Evolutionary conservation across 2,113 vertebrate genomes (phyloP).

Genomic region (mouse (Mus musculus)): GRCm39 chr4:87321501-87322000

Average conservation of each 20-base stretch:
- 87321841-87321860: background rate
- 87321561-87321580: background rate
- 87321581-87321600: no score
- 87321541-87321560: background rate
- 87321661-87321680: slow-evolving; percentile 26
- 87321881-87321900: background rate
- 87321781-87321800: slow-evolving; percentile 63
- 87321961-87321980: background rate
- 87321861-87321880: slow-evolving; percentile 2
- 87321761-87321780: slow-evolving; percentile 75
- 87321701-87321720: slow-evolving; percentile 58
- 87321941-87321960: background rate
- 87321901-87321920: background rate
- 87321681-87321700: background rate
- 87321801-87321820: slow-evolving; percentile 50
- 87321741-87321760: slow-evolving; percentile 78
- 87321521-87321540: background rate
- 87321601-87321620: background rate
- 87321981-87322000: background rate
- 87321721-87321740: slow-evolving; percentile 69
- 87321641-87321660: slow-evolving; percentile 34
- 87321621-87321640: background rate
- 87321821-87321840: slow-evolving; percentile 40
- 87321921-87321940: background rate
- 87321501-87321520: background rate